phyloP scores from a whole-genome alignment of 2,797 vertebrate genomes.

The Protosalanx chinensis region DNA sequence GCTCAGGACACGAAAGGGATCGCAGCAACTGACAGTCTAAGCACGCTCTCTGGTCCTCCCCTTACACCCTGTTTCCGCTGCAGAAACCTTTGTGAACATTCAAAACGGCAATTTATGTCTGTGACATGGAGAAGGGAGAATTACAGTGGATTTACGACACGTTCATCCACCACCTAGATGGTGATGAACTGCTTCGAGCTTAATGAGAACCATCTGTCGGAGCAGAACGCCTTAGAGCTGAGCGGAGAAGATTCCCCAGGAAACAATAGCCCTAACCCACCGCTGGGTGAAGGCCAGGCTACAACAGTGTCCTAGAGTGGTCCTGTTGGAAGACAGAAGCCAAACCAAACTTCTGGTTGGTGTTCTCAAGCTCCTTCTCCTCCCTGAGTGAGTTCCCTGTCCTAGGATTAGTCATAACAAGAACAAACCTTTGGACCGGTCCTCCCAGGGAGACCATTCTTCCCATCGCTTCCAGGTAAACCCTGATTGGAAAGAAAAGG shows the following conservation, averaged over 20 bases:
- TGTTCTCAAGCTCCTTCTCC: constrained; percentile 34
- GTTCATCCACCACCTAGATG: constrained; percentile 18
- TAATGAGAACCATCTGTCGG: constrained; percentile 36
- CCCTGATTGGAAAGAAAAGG: constrained; percentile 70
- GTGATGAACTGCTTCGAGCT: constrained; percentile 29
- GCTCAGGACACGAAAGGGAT: constrained; percentile 7
- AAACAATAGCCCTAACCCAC: constrained; percentile 38
- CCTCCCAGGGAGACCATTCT: constrained; percentile 80
- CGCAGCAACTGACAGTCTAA: constrained; percentile 10
- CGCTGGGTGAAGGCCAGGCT: constrained; percentile 39
- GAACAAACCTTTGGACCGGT: constrained; percentile 86
- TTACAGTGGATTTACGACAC: constrained; percentile 31
- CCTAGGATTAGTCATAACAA: constrained; percentile 22
- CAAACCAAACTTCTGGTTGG: constrained; percentile 28
- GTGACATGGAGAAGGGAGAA: constrained; percentile 15
- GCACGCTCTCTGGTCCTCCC: background rate
- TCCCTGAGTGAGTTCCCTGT: constrained; percentile 31
- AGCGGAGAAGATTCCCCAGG: constrained; percentile 30
- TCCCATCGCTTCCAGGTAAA: constrained; percentile 82
- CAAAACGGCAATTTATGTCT: constrained; percentile 15
- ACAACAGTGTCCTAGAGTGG: constrained; percentile 34
- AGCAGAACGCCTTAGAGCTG: constrained; percentile 14
- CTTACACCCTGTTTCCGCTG: background rate
- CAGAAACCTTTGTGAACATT: constrained; percentile 21
- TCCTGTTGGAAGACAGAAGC: constrained; percentile 21